These are phyloP conservation scores for Drosophila recens DNA, from an alignment of 2,888 invertebrate genomes.

Conservation along the genomic window DNA sequence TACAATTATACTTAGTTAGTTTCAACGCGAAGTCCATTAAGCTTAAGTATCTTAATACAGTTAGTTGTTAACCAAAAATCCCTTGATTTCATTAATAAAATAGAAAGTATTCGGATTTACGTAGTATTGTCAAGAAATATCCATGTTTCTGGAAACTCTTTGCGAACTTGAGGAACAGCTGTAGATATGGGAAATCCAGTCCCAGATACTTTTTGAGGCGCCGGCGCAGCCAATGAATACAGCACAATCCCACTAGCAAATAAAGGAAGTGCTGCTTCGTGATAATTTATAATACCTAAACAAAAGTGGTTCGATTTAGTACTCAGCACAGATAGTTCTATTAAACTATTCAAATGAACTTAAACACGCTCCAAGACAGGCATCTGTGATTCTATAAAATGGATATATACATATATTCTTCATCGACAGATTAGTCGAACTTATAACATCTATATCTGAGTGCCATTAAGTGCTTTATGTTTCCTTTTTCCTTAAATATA, in stretches of 20 bases:
- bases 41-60: conserved; percentile 10
- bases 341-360: too few relatives aligned
- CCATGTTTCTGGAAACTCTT: conserved; percentile 90
- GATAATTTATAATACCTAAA: conserved; percentile 5
- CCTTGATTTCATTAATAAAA: not conserved
- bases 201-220: not conserved
- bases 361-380: too few relatives aligned
- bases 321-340: not conserved
- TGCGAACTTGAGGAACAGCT: conserved; percentile 82
- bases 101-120: conserved; percentile 25
- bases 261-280: conserved; percentile 1
- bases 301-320: conserved; percentile 1
- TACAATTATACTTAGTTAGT: conserved; percentile 15
- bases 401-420: not conserved
- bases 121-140: conserved; percentile 84
- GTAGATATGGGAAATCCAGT: not conserved
- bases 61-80: conserved; percentile 19
- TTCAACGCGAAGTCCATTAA: conserved; percentile 18
- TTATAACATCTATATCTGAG: not conserved
- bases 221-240: conserved; percentile 5
- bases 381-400: not conserved
- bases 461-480: not conserved
- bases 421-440: not conserved
- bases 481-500: not conserved
- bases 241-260: conserved; percentile 8